phyloP scores from a whole-genome alignment of 1,140 invertebrate species.

The Drosophila tropicalis region DNA sequence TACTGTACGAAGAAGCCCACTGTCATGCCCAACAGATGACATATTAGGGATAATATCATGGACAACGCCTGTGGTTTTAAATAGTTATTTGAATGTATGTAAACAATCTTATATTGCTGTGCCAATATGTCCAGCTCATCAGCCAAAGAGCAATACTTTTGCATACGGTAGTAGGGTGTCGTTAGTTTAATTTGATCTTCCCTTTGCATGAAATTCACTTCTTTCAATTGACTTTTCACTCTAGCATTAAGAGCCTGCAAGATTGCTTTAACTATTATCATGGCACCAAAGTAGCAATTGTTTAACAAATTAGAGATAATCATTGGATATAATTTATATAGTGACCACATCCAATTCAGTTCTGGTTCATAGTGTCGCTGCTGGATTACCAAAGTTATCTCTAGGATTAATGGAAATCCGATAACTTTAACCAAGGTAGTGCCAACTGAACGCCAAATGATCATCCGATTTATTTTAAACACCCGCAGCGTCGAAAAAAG shows the following conservation, averaged over 20 bases:
- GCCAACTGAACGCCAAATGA: conserved; percentile 32
- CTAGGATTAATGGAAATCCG: conserved; percentile 56
- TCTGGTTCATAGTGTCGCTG: conserved; percentile 56
- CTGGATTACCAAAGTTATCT: conserved; percentile 55
- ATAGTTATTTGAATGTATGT: conserved; percentile 45
- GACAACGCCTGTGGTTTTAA: conserved; percentile 56
- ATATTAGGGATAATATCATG: conserved; percentile 65
- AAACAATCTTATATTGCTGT: conserved; percentile 50
- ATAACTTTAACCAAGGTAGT: conserved; percentile 49
- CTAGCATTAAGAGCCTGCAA: conserved; percentile 49
- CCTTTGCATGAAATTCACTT: conserved; percentile 60
- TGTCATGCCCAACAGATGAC: conserved; percentile 73
- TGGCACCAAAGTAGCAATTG: conserved; percentile 68
- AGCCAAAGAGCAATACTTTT: conserved; percentile 60
- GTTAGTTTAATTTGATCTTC: conserved; percentile 34
- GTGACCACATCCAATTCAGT: conserved; percentile 44
- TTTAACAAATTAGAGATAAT: conserved; percentile 68
- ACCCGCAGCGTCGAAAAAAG: conserved; percentile 51
- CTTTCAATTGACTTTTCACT: conserved; percentile 43
- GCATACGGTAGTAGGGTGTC: conserved; percentile 67
- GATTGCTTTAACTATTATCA: conserved; percentile 57
- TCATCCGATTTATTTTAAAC: conserved; percentile 29
- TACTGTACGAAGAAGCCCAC: conserved; percentile 68
- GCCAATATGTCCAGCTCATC: conserved; percentile 67
- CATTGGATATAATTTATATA: conserved; percentile 64